A percentile compares a stretch with the other conserved stretches of the same genome.
Conservation (phyloP, 2,113 vertebrate species). For the Oreochromis tanganicae region DNA sequence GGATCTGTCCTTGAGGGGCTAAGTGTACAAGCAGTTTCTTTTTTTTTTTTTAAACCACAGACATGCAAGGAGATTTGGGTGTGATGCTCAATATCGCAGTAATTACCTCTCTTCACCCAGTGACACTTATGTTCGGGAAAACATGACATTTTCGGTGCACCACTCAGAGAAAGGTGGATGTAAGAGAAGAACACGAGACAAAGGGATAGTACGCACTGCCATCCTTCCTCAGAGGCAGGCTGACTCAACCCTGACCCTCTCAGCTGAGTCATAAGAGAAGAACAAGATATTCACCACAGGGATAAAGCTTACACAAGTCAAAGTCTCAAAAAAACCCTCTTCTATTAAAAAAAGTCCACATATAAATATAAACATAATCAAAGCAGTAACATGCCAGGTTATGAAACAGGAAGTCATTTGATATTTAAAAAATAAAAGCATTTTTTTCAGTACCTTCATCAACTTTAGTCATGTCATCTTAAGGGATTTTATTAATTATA, state of each 20-base stretch:
- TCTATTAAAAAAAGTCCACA: not conserved
- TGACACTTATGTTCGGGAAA: not conserved
- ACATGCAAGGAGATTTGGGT: not conserved
- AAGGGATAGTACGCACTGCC: not conserved
- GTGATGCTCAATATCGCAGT: not conserved
- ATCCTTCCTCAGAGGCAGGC: slow-evolving; percentile 30
- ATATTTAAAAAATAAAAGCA: not conserved
- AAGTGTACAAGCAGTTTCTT: not conserved
- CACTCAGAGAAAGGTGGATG: slow-evolving; percentile 8
- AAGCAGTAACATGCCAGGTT: not conserved
- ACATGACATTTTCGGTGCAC: slow-evolving; percentile 10
- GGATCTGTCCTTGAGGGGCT: slow-evolving; percentile 1
- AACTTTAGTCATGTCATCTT: not conserved
- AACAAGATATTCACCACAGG: slow-evolving; percentile 41
- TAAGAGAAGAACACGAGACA: not conserved
- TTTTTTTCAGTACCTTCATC: not conserved
- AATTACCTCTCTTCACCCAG: slow-evolving; percentile 17
- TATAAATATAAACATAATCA: not conserved
- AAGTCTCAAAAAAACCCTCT: accelerated
- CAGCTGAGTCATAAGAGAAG: slow-evolving; percentile 47
- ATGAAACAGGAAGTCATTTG: not conserved
- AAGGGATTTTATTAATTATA: not conserved
- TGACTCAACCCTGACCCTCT: slow-evolving; percentile 44
- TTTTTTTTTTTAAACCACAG: not conserved
- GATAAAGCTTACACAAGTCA: slow-evolving; percentile 24